Evolutionary conservation across 2,113 vertebrate species (phyloP), one percentile per base, ranked within the genome.

Genomic region (Gallinago media): DNA sequence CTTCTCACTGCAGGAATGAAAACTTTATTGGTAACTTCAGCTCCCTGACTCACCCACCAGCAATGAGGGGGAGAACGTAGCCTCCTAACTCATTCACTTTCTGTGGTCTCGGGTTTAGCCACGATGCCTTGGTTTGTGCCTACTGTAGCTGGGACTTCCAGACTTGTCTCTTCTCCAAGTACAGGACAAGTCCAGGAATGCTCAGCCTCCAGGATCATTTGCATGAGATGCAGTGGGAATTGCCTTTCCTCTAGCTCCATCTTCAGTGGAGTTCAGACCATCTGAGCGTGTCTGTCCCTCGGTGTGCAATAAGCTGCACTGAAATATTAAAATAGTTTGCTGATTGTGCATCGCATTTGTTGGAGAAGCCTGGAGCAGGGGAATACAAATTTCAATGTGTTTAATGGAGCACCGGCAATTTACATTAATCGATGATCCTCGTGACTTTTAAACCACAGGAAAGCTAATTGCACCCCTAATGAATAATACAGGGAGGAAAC

Each of bases 241-340:
- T 91, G 72, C 88, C 76, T 97, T 96, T 84, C 66, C 91, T 96
- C 91, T 95, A 95, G 95, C 95, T 97, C 96, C 95, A 96, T 87
- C 96, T 97, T 96, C 89, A 96, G 94, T 78, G 80, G 86, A 92
- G 55, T 95, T 86, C 61, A 81, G 44, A 74, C 42, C 42, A 27
- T 72, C 8, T 80, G 68, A 76, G 13, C 21, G 9, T 65, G 15
- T 77, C 58, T 73, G 46, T n/a, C 15, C n/a, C 15, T 73, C 81
- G 32, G 63, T 8, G 11, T 58, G 29, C 38, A 73, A 8, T 52
- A 72, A 75, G 8, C 38, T 85, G 46, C 55, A 19, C 26, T 50
- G 59, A 93, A 86, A 67, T 20, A 26, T 15, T 88, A 38, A 56
- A 83, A 32, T 18, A 38, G 5, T 49, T 83, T 66, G 3, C 26